Base-by-base conservation (phyloP, 2,113 vertebrate genomes). In the Phyllopteryx taeniolatus region DNA sequence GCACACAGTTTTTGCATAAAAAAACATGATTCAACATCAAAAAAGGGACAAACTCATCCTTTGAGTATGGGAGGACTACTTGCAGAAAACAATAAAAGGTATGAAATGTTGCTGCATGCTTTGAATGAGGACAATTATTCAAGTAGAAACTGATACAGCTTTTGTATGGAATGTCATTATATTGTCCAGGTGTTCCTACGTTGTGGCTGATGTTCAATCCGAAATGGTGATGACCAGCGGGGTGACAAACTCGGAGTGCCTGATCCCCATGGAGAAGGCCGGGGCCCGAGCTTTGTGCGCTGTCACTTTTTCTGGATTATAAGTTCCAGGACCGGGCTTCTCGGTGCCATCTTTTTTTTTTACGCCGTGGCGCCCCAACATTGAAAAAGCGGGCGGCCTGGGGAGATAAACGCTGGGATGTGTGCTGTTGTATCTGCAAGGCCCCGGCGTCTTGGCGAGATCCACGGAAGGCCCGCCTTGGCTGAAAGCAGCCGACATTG, bases 321-420 rank as follows among this genome's bases (percentile, higher is more conserved):
- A 93, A 0, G 91, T 73, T 3, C 95, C 95, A 0, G 95, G 95
- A 0, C 94, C 95, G 0, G 95, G 95, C 0, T 85, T 93, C 65
- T 83, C 77, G 10, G 88, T 85, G 1, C 63, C 33, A 2, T 82
- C 77, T 3, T 62, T 85, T 3, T 62, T 85, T 47, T 83, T 76
- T 35, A 79, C 63, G 0, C 70, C 51, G 67, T 90, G 84, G 47
- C 94, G 92, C 7, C 93, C 94, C 61, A 92, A 83, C 82, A 96
- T 95, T 44, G 94, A 95, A 83, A 93, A 96, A 0, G 94, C 93
- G 0, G 95, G 95, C 42, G 77, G 81, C 17, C 90, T 86, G 19
- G 69, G 81, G 15, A 93, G 79, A 78, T 94, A 96, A 47, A 92
- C 54, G 7, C 83, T 92, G 9, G 92, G 93, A 71, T 95, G 90